A percentile compares a stretch with the other conserved stretches of the same genome.
phyloP scores from a whole-genome alignment of 1,140 invertebrate genomes.

The Bombus waltoni region DNA sequence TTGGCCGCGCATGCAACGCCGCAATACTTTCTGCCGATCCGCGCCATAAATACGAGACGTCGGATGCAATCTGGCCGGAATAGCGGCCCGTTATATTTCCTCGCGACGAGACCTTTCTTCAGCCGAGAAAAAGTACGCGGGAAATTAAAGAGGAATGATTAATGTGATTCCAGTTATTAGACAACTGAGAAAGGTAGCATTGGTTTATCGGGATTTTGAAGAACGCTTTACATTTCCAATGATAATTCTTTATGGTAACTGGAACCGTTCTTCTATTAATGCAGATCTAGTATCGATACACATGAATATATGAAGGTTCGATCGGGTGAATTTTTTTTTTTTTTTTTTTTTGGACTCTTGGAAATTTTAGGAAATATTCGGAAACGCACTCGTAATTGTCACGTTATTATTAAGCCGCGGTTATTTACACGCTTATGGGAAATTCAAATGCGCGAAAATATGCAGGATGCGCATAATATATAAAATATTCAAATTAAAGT shows the following conservation, averaged over 20 bases:
- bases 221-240: not conserved
- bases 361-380: not conserved
- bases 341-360: too few species aligned
- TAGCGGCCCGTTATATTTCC: constrained; percentile 13
- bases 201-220: too few species aligned
- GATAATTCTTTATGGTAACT: not conserved
- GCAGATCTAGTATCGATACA: too few species aligned
- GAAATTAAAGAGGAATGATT: not conserved
- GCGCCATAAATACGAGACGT: constrained; percentile 15
- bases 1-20: constrained; percentile 21
- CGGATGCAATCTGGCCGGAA: constrained; percentile 24
- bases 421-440: not conserved
- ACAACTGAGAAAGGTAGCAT: not conserved
- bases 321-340: too few species aligned
- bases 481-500: not conserved
- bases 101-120: not conserved
- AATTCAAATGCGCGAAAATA: not conserved
- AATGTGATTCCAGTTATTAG: not conserved
- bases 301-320: too few species aligned
- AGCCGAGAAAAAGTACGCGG: not conserved
- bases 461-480: not conserved
- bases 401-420: too few species aligned
- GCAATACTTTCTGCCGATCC: constrained; percentile 40
- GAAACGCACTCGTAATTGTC: not conserved
- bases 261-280: too few species aligned